These are phyloP conservation scores for Phyllopteryx taeniolatus DNA, from an alignment of 2,113 vertebrate species.

Conservation along the genomic window DNA sequence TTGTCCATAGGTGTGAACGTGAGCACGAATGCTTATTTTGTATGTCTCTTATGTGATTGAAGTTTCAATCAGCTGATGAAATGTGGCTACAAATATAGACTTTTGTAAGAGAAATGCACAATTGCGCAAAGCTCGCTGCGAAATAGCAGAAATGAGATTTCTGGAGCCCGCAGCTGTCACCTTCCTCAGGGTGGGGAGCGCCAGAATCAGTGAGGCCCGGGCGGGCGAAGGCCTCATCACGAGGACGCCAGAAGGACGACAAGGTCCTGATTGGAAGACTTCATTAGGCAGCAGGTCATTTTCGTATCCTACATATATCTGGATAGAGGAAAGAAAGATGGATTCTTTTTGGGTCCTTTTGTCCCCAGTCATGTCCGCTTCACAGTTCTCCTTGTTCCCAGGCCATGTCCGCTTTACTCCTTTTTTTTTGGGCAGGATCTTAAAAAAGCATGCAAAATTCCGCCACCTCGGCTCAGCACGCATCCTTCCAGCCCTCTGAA, in stretches of 20 bases:
- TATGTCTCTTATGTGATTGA: too few species aligned
- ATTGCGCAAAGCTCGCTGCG: slow-evolving; percentile 29
- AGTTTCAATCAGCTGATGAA: too few species aligned
- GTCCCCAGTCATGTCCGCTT: too few species aligned
- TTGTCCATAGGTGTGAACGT: too few species aligned
- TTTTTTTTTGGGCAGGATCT: too few species aligned
- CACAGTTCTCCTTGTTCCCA: too few species aligned
- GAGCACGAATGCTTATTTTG: too few species aligned
- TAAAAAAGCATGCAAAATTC: too few species aligned
- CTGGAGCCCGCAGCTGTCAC: slow-evolving; percentile 25
- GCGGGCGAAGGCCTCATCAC: not conserved
- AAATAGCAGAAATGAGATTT: slow-evolving; percentile 49
- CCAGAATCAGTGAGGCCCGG: slow-evolving; percentile 11
- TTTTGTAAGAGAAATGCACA: slow-evolving; percentile 25
- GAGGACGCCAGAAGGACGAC: slow-evolving; percentile 9
- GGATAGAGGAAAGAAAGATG: not conserved
- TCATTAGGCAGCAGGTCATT: not conserved
- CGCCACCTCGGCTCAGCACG: not conserved
- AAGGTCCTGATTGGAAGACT: not conserved
- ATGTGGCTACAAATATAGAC: slow-evolving; percentile 37
- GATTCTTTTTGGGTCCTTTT: not conserved
- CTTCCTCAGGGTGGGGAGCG: slow-evolving; percentile 36
- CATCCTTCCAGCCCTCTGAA: not conserved
- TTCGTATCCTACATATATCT: slow-evolving; percentile 3
- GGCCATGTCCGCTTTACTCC: too few species aligned